Percentiles rank a stretch among this genome's conserved stretches.
Conservation (phyloP, 2,113 vertebrate species). For the Anolis sagrei region DNA sequence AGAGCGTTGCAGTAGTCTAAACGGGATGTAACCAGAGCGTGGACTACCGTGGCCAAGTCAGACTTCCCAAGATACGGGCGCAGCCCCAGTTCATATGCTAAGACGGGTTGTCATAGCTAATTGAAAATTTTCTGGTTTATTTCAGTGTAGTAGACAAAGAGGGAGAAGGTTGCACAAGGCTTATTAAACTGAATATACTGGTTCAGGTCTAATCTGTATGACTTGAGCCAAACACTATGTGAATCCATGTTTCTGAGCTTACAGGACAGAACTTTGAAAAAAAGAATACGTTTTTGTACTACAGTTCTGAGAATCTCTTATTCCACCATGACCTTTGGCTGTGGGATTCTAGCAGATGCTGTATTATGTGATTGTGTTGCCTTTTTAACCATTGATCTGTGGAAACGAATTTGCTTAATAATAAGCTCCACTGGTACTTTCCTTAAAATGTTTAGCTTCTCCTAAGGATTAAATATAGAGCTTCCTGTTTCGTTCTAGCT, state of each 20-base stretch:
- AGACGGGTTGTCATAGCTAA: neutral
- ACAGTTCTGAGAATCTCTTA: too few species aligned
- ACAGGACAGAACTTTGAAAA: too few species aligned
- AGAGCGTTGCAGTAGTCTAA: too few species aligned
- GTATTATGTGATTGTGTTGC: neutral
- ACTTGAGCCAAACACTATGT: neutral
- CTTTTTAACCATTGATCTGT: conserved; percentile 3
- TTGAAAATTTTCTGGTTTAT: neutral
- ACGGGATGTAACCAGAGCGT: too few species aligned
- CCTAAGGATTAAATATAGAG: conserved; percentile 23
- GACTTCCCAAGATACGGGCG: too few species aligned
- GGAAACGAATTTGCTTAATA: conserved; percentile 8
- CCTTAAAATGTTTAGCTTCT: neutral
- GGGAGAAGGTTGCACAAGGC: neutral
- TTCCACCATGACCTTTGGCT: too few species aligned
- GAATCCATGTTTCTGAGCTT: neutral
- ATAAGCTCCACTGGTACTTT: conserved; percentile 17
- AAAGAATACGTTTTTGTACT: too few species aligned
- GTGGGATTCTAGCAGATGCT: neutral
- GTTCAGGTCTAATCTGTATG: neutral
- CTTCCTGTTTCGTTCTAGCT: neutral
- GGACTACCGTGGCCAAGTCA: too few species aligned
- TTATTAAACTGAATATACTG: neutral
- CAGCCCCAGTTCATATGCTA: too few species aligned
- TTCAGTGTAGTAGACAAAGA: neutral